Conservation (phyloP, 2,888 invertebrate species). For the Choreutis nemorana region DNA sequence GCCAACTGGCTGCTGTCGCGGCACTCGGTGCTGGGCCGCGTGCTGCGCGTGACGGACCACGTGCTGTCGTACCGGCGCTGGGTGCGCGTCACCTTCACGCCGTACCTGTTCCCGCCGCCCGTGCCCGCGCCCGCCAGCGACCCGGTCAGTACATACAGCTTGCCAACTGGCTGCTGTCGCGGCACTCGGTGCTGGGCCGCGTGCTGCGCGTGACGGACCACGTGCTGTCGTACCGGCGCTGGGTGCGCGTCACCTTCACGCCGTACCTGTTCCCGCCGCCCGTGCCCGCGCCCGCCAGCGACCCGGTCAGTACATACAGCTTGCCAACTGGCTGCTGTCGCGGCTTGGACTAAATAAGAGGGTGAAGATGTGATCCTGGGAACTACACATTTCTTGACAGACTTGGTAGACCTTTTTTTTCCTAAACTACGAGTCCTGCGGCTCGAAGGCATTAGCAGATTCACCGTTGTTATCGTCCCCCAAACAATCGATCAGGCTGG, state of each 20-base stretch:
- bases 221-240: constrained; percentile 73
- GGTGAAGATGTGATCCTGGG: no score
- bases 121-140: constrained; percentile 20
- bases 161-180: constrained; percentile 57
- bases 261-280: constrained; percentile 47
- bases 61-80: constrained; percentile 73
- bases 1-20: constrained; percentile 58
- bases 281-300: constrained; percentile 8
- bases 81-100: constrained; percentile 47
- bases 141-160: constrained; percentile 20
- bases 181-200: constrained; percentile 81
- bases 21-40: constrained; percentile 83
- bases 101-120: neutral
- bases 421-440: no score
- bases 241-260: constrained; percentile 55
- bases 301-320: no score
- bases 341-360: no score
- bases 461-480: no score
- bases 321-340: no score
- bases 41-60: constrained; percentile 93
- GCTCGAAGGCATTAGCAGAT: no score
- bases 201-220: constrained; percentile 94
- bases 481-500: no score
- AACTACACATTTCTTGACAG: no score
- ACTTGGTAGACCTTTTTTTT: no score